Conservation (phyloP, 2,113 vertebrate genomes). For the Oncorhynchus gorbuscha region DNA sequence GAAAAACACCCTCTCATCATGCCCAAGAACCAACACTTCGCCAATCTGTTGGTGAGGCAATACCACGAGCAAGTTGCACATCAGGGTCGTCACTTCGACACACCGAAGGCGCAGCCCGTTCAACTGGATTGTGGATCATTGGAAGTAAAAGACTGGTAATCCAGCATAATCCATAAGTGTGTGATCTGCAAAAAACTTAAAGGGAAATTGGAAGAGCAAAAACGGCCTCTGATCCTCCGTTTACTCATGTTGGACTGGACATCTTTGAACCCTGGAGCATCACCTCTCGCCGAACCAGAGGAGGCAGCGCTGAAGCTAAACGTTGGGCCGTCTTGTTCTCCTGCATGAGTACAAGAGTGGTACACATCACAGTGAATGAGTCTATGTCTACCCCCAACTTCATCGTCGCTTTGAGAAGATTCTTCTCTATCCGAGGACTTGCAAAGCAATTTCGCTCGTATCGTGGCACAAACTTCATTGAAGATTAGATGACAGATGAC, state of each 20-base stretch:
- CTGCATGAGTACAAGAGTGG: neutral
- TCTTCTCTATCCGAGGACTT: neutral
- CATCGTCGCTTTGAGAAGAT: constrained; percentile 3
- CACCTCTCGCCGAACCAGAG: no score
- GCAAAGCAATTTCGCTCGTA: no score
- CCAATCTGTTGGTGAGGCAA: constrained; percentile 10
- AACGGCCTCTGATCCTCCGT: no score
- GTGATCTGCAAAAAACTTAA: neutral
- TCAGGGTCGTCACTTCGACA: neutral
- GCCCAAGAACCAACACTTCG: constrained; percentile 10
- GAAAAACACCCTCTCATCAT: constrained; percentile 7
- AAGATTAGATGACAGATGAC: no score
- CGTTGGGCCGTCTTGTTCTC: neutral
- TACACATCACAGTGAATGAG: neutral
- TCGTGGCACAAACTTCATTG: no score
- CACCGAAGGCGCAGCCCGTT: neutral
- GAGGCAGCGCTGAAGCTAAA: no score
- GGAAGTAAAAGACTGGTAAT: neutral
- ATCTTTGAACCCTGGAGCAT: no score
- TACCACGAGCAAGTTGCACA: constrained; percentile 1
- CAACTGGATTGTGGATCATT: neutral
- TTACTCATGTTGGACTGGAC: no score
- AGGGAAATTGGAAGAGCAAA: neutral
- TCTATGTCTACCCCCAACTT: neutral
- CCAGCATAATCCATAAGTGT: neutral